These are phyloP conservation scores for Beroe forskalii DNA, from an alignment of 37 sponge, comb jelly and placozoan species.

Conservation along the genomic window DNA sequence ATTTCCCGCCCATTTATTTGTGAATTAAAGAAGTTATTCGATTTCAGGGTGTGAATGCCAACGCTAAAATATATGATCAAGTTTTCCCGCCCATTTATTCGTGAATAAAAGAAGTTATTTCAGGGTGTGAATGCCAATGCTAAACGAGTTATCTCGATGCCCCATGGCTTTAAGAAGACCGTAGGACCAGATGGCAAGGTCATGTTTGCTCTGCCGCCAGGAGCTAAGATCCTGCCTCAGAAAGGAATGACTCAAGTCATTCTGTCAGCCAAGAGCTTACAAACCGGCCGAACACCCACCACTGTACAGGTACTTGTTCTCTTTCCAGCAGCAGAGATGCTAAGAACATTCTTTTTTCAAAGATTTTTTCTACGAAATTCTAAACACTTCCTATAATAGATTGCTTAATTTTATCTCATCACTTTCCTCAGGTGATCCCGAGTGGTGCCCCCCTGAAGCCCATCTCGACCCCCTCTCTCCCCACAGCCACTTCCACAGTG, in stretches of 20 bases:
- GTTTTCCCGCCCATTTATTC: too few species aligned
- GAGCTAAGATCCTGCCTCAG: constrained; percentile 45
- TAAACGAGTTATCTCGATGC: constrained; percentile 40
- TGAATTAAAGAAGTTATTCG: too few species aligned
- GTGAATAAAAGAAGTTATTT: too few species aligned
- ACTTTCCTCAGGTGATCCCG: not conserved
- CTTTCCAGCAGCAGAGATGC: too few species aligned
- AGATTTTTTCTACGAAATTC: too few species aligned
- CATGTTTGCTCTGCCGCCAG: constrained; percentile 55
- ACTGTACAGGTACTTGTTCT: constrained; percentile 37
- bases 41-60: not conserved
- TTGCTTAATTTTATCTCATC: too few species aligned
- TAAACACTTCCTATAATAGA: too few species aligned
- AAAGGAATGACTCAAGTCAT: constrained; percentile 19
- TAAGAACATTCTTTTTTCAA: too few species aligned
- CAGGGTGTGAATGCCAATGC: not conserved
- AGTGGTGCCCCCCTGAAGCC: not conserved
- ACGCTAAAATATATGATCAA: too few species aligned
- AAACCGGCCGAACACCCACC: not conserved
- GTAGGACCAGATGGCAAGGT: constrained; percentile 62
- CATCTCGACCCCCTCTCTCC: not conserved
- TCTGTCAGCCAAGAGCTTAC: constrained; percentile 20
- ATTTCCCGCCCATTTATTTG: too few species aligned
- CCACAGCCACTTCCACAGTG: not conserved
- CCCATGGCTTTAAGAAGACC: constrained; percentile 27